A percentile compares a stretch with the other conserved stretches of the same genome.
These are phyloP conservation scores for Gracilinanus agilis DNA, from an alignment of 2,113 vertebrate genomes.

Conservation along the genomic window DNA sequence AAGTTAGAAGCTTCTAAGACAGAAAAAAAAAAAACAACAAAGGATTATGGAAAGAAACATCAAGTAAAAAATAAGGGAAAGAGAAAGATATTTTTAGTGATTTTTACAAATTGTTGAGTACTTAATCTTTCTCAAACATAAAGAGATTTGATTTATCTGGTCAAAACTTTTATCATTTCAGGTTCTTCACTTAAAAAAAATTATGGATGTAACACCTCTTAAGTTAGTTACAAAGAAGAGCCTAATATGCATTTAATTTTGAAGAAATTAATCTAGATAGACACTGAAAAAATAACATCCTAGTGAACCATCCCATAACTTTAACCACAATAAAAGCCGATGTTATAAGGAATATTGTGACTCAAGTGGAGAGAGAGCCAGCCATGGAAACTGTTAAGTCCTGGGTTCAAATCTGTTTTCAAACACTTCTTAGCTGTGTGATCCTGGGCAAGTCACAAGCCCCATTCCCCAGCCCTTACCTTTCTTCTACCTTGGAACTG, in stretches of 20 bases:
- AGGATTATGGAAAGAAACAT: slow-evolving; percentile 22
- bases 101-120: slow-evolving; percentile 57
- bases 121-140: slow-evolving; percentile 51
- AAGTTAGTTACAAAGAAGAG: slow-evolving; percentile 34
- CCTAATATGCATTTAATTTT: not conserved
- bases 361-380: too few species aligned
- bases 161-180: slow-evolving; percentile 46
- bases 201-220: slow-evolving; percentile 12
- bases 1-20: slow-evolving; percentile 36
- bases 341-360: not conserved
- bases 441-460: too few species aligned
- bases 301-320: slow-evolving; percentile 42
- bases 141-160: slow-evolving; percentile 52
- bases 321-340: slow-evolving; percentile 52
- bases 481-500: too few species aligned
- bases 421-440: not conserved
- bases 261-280: slow-evolving; percentile 50
- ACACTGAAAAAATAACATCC: slow-evolving; percentile 13
- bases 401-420: slow-evolving; percentile 23
- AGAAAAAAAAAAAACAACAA: slow-evolving; percentile 46
- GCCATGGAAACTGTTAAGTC: not conserved
- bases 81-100: slow-evolving; percentile 32
- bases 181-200: slow-evolving; percentile 34
- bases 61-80: slow-evolving; percentile 40
- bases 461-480: too few species aligned